Evolutionary conservation across 2,797 vertebrate genomes (phyloP).

Genomic region (Acanthopagrus latus): DNA sequence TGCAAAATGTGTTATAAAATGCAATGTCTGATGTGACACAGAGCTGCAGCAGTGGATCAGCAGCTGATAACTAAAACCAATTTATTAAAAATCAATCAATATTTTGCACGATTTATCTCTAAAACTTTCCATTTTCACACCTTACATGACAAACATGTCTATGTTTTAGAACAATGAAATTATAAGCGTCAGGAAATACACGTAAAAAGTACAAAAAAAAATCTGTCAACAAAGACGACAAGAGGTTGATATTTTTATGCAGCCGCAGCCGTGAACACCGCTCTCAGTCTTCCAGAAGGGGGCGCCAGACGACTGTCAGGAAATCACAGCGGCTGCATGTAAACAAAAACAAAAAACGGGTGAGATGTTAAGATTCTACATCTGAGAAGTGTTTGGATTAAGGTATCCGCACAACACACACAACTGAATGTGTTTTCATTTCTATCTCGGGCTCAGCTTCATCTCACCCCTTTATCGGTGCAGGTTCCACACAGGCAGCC

Average conservation of each 20-base stretch:
- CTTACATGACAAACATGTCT: neutral
- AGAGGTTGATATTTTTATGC: neutral
- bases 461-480: conserved; percentile 67
- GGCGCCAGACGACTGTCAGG: conserved; percentile 6
- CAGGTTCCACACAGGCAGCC: conserved; percentile 89
- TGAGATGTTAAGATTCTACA: neutral
- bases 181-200: conserved; percentile 8
- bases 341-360: neutral
- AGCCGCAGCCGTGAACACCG: neutral
- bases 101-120: neutral
- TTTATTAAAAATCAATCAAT: conserved; percentile 16
- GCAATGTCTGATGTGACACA: neutral
- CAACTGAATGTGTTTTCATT: neutral
- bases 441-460: neutral
- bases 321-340: conserved; percentile 56
- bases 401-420: neutral
- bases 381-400: neutral
- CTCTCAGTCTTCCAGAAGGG: conserved; percentile 45
- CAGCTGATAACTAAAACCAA: neutral
- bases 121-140: neutral
- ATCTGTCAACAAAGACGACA: neutral
- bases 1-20: neutral
- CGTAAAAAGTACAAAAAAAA: conserved; percentile 40
- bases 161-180: neutral
- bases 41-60: neutral